These are phyloP conservation scores for Meteorus sp. DNA, from an alignment of 1,140 invertebrate species.

Conservation along the genomic window DNA sequence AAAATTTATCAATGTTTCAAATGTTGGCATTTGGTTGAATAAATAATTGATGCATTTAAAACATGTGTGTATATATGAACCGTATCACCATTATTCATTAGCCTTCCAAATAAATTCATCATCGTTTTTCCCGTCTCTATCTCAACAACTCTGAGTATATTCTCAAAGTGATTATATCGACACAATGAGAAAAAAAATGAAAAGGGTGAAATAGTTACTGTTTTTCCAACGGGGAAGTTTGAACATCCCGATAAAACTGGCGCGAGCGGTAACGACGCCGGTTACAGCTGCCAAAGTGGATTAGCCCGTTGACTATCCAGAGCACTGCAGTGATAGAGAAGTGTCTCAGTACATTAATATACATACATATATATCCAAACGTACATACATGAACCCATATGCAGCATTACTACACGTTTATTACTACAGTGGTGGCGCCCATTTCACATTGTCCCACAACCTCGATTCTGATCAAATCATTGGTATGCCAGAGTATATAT, in stretches of 20 bases:
- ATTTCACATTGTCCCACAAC: constrained; percentile 14
- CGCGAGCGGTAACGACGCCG: constrained; percentile 10
- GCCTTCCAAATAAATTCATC: no score
- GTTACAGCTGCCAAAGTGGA: constrained; percentile 23
- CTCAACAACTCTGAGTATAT: no score
- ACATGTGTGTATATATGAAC: neutral
- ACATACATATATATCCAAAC: no score
- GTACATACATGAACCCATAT: neutral
- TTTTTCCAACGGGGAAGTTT: neutral
- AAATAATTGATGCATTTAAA: constrained; percentile 52
- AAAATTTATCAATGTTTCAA: constrained; percentile 53
- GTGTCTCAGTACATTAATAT: no score
- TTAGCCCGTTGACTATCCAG: constrained; percentile 13
- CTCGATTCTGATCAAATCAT: constrained; percentile 10
- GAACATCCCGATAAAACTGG: constrained; percentile 16
- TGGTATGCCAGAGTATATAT: neutral
- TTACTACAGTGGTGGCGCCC: neutral
- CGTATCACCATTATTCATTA: no score
- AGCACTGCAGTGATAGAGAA: constrained; percentile 10
- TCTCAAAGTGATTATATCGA: no score
- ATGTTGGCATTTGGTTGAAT: constrained; percentile 57
- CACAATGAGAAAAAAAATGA: neutral
- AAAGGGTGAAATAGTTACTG: neutral
- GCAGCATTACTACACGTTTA: neutral
- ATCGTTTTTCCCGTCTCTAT: no score